Evolutionary conservation across 2,113 vertebrate genomes (phyloP), one percentile per base, ranked within the genome.

Genomic region (Scatophagus argus): DNA sequence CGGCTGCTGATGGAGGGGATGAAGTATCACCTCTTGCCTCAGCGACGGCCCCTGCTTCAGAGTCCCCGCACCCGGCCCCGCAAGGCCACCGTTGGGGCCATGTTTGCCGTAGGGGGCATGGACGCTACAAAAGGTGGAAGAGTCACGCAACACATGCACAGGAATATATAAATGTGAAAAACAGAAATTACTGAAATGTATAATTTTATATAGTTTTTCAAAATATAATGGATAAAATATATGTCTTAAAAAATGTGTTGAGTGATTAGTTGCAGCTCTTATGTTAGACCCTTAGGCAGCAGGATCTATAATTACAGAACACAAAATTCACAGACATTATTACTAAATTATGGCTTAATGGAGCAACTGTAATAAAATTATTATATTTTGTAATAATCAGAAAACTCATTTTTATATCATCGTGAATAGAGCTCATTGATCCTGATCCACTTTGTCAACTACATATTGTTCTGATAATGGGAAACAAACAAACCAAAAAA

Each of bases 1-100:
- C 96, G 97, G 72, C 95, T 99, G 69, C 95, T 99, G 80, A 98
- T 99, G 97, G 98, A 99, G 93, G 98, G 96, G 66, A 99, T 99
- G 98, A 99, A 99, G 91, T 99, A 99, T 93, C 98, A 99, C 89
- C 94, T 99, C 84, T 89, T 99, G 88, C 98, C 98, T 46, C 97
- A 99, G 88, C 95, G 96, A 65, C 93, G 96, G 54, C 96, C 97
- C 36, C 95, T 98, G 92, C 93, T 99, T 81, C 98, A 99, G 90
- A 99, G 97, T 87, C 97, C 97, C 39, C 96, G 98, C 68, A 99
- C 98, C 2, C 96, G 97, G 54, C 97, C 98, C 52, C 96, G 98
- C 74, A 99, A 99, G 91, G 97, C 98, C 65, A 99, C 98, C 0
- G 98, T 99, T 9, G 98, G 98, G 3, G 95, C 95, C 49, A 94